phyloP scores from a whole-genome alignment of 2,797 vertebrate species.

The Aphelocoma californica region DNA sequence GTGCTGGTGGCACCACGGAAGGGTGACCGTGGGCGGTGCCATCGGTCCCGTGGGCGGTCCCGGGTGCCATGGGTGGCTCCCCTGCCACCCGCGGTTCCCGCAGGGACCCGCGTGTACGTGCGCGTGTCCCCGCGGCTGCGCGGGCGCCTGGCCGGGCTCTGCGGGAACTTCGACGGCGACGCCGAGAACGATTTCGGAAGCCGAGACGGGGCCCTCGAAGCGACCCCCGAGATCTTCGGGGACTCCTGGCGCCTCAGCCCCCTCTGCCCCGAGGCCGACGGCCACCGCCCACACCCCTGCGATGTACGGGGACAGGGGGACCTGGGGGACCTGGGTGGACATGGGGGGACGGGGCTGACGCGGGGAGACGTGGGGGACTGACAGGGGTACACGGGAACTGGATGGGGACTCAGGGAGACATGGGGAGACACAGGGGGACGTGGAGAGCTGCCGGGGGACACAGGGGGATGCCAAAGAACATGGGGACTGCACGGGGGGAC shows the following conservation, averaged over 20 bases:
- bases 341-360: too few species aligned
- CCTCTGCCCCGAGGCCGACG: slow-evolving; percentile 84
- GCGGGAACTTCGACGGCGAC: slow-evolving; percentile 91
- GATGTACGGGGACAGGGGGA: slow-evolving; percentile 51
- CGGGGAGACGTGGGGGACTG: background rate
- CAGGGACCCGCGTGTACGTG: slow-evolving; percentile 88
- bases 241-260: slow-evolving; percentile 92
- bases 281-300: slow-evolving; percentile 85
- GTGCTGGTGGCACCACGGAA: background rate
- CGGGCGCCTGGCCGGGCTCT: slow-evolving; percentile 83
- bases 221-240: slow-evolving; percentile 85
- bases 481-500: background rate
- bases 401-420: background rate
- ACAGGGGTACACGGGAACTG: background rate
- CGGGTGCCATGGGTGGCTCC: background rate
- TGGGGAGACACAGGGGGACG: background rate
- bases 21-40: background rate
- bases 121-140: slow-evolving; percentile 78
- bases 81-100: background rate
- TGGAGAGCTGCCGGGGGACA: background rate
- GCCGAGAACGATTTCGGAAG: slow-evolving; percentile 87
- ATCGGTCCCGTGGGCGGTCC: background rate
- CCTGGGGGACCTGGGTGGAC: background rate
- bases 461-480: background rate
- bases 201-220: slow-evolving; percentile 85